A percentile compares a stretch with the other conserved stretches of the same genome.
phyloP scores from a whole-genome alignment of 2,797 vertebrate species.

The Pseudopleuronectes americanus region DNA sequence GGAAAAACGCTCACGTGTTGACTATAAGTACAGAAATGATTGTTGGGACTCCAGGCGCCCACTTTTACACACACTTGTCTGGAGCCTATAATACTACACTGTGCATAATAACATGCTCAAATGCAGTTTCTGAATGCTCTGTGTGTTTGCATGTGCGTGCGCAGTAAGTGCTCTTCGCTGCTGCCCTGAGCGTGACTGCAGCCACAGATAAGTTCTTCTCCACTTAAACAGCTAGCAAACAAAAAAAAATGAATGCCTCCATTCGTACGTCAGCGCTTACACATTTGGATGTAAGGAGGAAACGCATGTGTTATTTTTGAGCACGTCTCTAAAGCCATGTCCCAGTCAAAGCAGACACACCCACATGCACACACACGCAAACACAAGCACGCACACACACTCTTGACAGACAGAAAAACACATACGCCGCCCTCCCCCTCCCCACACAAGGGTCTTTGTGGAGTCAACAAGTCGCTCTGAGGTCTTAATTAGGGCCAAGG shows the following conservation, averaged over 20 bases:
- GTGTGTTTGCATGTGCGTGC: background rate
- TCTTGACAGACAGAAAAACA: conserved; percentile 46
- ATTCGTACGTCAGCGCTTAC: conserved; percentile 36
- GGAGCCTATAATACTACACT: background rate
- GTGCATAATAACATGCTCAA: background rate
- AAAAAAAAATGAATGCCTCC: conserved; percentile 50
- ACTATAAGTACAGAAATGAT: background rate
- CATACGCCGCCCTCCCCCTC: conserved; percentile 32
- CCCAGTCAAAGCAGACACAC: conserved; percentile 55
- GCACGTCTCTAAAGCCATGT: conserved; percentile 49
- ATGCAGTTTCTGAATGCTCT: background rate
- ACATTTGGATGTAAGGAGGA: conserved; percentile 25
- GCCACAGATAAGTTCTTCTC: conserved; percentile 22
- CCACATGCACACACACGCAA: conserved; percentile 26
- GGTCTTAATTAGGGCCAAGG: conserved; percentile 81
- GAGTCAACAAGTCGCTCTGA: conserved; percentile 81
- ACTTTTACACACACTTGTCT: background rate
- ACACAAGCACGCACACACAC: conserved; percentile 32
- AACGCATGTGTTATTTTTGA: conserved; percentile 50
- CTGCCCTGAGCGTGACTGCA: conserved; percentile 17
- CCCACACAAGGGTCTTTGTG: conserved; percentile 71
- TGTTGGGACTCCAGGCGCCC: background rate
- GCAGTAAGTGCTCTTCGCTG: conserved; percentile 1
- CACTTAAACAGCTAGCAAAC: conserved; percentile 29
- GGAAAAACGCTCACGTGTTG: background rate